Base-by-base conservation (phyloP, 2,888 invertebrate genomes). In the Aproaerema taeniolella region DNA sequence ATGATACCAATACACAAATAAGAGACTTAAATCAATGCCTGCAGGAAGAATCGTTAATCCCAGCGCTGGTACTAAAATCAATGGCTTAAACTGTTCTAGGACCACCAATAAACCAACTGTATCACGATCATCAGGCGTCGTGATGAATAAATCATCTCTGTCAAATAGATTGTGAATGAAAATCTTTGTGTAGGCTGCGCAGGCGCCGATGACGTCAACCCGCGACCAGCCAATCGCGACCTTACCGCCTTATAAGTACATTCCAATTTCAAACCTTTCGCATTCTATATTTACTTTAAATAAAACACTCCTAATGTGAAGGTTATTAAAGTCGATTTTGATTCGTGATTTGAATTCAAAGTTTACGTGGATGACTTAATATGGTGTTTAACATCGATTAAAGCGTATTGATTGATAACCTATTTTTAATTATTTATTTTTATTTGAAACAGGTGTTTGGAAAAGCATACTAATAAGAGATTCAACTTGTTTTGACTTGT, bases 101-200 rank as follows among this genome's bases (percentile, higher is more conserved):
- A 43, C 51, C 47, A 45, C 52, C 56, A 65, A 64, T 64, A 61
- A 67, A 51, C 52, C 45, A 63, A 58, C 44, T 63, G 53, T 61
- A 64, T 61, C 67, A 62, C 62, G 59, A 64, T 55, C 52, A 60
- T 61, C 61, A 58, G 41, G 49, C 59, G 56, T 65, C 69, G 62
- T 63, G 63, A 67, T 69, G 61, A 71, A 73, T 76, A 76, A 73
- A 76, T 74, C 71, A 72, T 72, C 62, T 68, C 55, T 61, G 52
- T 61, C 65, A 65, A 63, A 55, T 48, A 55, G 55, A 55, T 62
- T 56, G 50, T 62, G 61, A 69, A 70, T 64, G 63, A 58, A 53
- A 51, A 43, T 51, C 58, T 58, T 61, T 68, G 71, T 72, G 73
- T 72, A 59, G 73, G 76, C 69, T 70, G 77, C 64, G 65, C 74